Evolutionary conservation across 1,140 invertebrate species (phyloP).

Genomic region (Leptinotarsa texana): DNA sequence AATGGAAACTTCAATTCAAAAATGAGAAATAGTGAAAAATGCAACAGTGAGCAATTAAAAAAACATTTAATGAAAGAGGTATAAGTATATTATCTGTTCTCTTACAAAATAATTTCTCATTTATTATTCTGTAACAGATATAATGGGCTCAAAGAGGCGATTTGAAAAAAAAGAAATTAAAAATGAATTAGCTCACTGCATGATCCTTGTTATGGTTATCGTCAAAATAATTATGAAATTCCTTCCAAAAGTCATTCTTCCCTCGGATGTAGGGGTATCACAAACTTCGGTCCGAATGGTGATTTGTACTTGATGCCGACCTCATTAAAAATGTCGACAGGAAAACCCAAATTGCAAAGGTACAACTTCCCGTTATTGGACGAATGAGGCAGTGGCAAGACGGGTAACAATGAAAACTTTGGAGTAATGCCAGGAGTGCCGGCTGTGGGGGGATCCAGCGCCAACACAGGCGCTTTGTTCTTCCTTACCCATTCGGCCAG

Average conservation of each 20-base stretch:
- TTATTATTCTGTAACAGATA: too few relatives aligned
- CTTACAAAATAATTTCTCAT: too few relatives aligned
- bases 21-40: too few relatives aligned
- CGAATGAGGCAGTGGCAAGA: conserved; percentile 74
- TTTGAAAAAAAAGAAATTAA: too few relatives aligned
- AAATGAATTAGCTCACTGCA: too few relatives aligned
- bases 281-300: conserved; percentile 86
- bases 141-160: too few relatives aligned
- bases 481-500: conserved; percentile 69
- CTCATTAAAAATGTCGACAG: conserved; percentile 74
- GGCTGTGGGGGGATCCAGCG: conserved; percentile 77
- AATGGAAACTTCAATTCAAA: too few relatives aligned
- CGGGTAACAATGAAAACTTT: conserved; percentile 77
- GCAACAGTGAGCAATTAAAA: too few relatives aligned
- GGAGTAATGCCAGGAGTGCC: conserved; percentile 68
- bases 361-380: conserved; percentile 78
- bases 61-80: too few relatives aligned
- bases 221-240: neutral
- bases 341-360: conserved; percentile 84
- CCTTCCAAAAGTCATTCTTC: conserved; percentile 21
- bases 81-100: too few relatives aligned
- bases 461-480: conserved; percentile 77
- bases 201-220: too few relatives aligned
- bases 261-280: conserved; percentile 80
- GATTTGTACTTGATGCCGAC: conserved; percentile 81